Base-by-base conservation (phyloP, 2,888 invertebrate species). In the Dichetophora obliterata region DNA sequence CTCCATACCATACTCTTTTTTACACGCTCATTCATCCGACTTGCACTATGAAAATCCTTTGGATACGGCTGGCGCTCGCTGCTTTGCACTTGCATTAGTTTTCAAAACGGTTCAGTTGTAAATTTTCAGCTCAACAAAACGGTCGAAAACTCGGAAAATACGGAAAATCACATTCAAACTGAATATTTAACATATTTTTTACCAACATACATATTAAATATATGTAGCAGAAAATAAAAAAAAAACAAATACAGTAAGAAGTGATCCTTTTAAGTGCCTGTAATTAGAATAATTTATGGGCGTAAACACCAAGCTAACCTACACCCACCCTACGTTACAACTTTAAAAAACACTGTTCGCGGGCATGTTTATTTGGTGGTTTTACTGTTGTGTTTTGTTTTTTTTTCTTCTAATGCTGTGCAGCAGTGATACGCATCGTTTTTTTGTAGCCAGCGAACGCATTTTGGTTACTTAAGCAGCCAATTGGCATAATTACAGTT, bases 51-150 rank as follows among this genome's bases (percentile, higher is more conserved):
- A 65, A 66, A 75, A 65, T 74, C 73, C 73, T 74, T 74, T 34
- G 19, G 24, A 59, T 14, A 8, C 11, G 43, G 8, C 4, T 16
- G 14, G 54, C 75, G 75, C 75, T 83, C 83, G 52, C 54, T 34
- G 52, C 65, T 24, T 76, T 66, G 84, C 82, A 81, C 79, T 83
- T 81, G 81, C 81, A 65, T 65, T 79, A 75, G 34, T 74, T 73
- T 43, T 70, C 43, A 50, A 74, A 65, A 48, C 65, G 31, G 37
- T 80, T 84, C 84, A 88, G 88, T 88, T 87, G 86, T 86, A 86
- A 82, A 80, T 83, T 82, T 82, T 83, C 86, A 82, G 85, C 82
- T 84, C 82, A 82, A 80, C 82, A 82, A 83, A 84, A 82, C 85
- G 82, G 85, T 86, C 83, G 82, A 82, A 84, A 77, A 81, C 75